Conservation (phyloP, 2,113 vertebrate genomes). For the Carassius auratus region DNA sequence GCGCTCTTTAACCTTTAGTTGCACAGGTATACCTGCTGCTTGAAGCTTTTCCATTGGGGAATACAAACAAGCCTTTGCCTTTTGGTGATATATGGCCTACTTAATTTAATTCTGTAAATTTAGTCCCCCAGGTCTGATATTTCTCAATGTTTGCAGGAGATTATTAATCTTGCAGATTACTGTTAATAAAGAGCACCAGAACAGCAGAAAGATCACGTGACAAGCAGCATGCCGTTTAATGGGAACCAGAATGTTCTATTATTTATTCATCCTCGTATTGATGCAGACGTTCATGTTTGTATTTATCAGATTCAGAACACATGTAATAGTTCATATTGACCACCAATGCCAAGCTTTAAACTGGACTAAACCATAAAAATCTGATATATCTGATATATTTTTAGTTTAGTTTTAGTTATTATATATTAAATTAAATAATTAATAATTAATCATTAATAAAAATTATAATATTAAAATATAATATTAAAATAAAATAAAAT, state of each 20-base stretch:
- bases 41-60: neutral
- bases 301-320: neutral
- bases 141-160: neutral
- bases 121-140: neutral
- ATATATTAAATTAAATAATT: too few relatives aligned
- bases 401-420: too few relatives aligned
- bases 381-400: too few relatives aligned
- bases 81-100: neutral
- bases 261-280: neutral
- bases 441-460: too few relatives aligned
- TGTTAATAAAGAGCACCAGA: neutral
- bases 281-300: too few relatives aligned
- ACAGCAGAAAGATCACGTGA: neutral
- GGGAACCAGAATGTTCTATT: too few relatives aligned
- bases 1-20: slow-evolving; percentile 5
- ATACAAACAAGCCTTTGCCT: neutral
- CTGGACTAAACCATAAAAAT: too few relatives aligned
- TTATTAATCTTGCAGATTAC: neutral
- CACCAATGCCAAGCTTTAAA: neutral
- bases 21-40: neutral
- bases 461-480: too few relatives aligned
- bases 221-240: neutral
- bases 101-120: neutral
- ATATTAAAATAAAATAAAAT: too few relatives aligned
- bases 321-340: neutral